Percentiles rank a stretch among this genome's conserved stretches.
Conservation (phyloP, 1,140 invertebrate genomes). For the Drosophila pectinifera region DNA sequence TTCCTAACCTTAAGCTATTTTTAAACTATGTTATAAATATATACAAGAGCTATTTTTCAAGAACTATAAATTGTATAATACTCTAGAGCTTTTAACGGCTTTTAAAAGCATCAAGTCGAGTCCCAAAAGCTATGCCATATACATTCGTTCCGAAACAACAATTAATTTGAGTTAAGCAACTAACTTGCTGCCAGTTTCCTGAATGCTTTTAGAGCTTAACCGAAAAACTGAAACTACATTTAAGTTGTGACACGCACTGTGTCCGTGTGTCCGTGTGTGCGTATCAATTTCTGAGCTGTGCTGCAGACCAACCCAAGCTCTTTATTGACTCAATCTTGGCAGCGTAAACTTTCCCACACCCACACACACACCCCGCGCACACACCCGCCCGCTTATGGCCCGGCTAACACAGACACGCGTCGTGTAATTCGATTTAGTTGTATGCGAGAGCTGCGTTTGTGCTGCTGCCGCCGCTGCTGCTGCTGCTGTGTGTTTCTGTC, state of each 20-base stretch:
- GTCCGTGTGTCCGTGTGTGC: conserved; percentile 31
- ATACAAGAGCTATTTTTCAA: too few species aligned
- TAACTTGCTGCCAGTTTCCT: conserved; percentile 7
- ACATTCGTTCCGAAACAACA: background rate
- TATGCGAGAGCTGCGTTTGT: conserved; percentile 37
- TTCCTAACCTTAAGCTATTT: too few species aligned
- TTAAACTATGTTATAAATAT: too few species aligned
- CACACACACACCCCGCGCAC: conserved; percentile 28
- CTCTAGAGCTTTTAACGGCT: background rate
- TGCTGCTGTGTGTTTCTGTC: conserved; percentile 38
- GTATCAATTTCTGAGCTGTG: conserved; percentile 70
- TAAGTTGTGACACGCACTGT: conserved; percentile 32
- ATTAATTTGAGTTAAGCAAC: conserved; percentile 33
- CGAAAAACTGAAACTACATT: conserved; percentile 25
- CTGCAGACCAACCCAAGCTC: conserved; percentile 55
- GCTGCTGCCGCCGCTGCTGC: background rate
- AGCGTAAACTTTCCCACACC: conserved; percentile 68
- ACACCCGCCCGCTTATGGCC: conserved; percentile 34
- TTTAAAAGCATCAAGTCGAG: background rate
- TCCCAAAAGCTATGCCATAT: background rate
- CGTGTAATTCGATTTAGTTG: conserved; percentile 71
- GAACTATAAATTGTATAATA: too few species aligned
- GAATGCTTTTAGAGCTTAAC: conserved; percentile 14
- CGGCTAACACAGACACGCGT: conserved; percentile 43
- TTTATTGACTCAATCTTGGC: conserved; percentile 79